phyloP scores from a whole-genome alignment of 2,113 vertebrate genomes.

The Oncorhynchus tshawytscha region DNA sequence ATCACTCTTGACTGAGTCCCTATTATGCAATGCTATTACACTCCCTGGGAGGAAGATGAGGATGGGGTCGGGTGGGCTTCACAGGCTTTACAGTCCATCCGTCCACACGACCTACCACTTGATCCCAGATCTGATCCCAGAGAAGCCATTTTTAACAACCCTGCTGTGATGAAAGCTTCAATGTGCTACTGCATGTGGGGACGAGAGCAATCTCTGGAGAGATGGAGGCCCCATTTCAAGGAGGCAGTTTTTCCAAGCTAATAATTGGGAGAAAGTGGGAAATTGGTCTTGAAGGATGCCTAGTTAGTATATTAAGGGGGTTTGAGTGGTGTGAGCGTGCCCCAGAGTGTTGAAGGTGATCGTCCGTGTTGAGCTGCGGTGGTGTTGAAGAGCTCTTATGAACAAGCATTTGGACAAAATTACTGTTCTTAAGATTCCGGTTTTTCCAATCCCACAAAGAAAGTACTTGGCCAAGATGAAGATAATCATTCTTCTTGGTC shows the following conservation, averaged over 20 bases:
- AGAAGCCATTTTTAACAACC: constrained; percentile 13
- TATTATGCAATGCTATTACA: not conserved
- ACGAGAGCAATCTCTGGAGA: constrained; percentile 15
- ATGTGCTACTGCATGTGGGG: constrained; percentile 11
- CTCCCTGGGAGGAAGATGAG: not conserved
- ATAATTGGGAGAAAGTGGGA: constrained; percentile 11
- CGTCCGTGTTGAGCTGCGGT: not conserved
- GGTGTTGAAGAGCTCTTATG: not conserved
- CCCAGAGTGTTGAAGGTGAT: not conserved
- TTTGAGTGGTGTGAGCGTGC: not conserved
- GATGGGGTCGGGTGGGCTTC: not conserved
- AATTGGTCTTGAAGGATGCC: constrained; percentile 15
- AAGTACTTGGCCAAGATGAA: not conserved
- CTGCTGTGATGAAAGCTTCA: constrained; percentile 35
- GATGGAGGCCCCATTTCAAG: not conserved
- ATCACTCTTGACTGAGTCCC: not conserved
- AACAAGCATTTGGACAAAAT: not conserved
- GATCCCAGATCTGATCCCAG: too few species aligned
- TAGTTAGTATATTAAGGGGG: constrained; percentile 3
- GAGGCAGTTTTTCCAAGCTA: constrained; percentile 13
- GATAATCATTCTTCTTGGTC: not conserved
- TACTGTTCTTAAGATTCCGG: constrained; percentile 20
- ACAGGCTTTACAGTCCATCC: too few species aligned
- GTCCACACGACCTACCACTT: too few species aligned
- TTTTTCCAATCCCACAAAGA: not conserved